Base-by-base conservation (phyloP, 1,140 invertebrate genomes). In the Orussus abietinus region DNA sequence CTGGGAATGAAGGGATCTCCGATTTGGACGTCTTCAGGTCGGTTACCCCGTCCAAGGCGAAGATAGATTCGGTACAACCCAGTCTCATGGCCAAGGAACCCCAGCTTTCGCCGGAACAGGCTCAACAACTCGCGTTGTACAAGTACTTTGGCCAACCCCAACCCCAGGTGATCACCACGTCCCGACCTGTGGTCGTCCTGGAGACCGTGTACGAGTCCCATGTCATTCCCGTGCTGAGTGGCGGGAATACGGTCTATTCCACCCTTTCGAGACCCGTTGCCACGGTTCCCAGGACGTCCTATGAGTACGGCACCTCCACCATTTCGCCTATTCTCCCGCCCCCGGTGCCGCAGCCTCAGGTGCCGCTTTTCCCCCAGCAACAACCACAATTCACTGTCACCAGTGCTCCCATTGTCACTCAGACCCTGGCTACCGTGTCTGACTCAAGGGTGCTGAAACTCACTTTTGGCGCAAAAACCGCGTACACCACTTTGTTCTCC, bases 381-480 rank as follows among this genome's bases (percentile, higher is more conserved):
- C 79, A 83, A 48, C 82, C 80, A 18, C 86, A 89, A 46, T 86
- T 84, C 52, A 80, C 84, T 9, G 68, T 90, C 5, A 90, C 86
- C 3, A 89, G 85, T n/a, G 85, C 86, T 0, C 87, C 88, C 0
- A 74, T 91, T 10, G 77, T 90, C 1, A 80, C 87, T 29, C 86
- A 87, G 51, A 90, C 87, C 0, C 71, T 88, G 49, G 78, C 90
- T 4, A 90, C 86, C 1, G 76, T 84, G 35, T 91, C 89, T 0
- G 82, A 88, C 20, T 88, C 86, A 31, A 86, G 88, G 66, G 75
- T 92, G 12, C 66, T 92, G 12, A 90, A 91, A 60, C 69, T 93
- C 9, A 91, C 88, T 1, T 92, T 93, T 61, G 88, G 89, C 4
- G 90, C 90, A 13, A 88, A 89, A 57, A 91, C 90, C 0, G 86